Evolutionary conservation across 2,113 vertebrate species (phyloP).

Genomic region (Caranx ignobilis): DNA sequence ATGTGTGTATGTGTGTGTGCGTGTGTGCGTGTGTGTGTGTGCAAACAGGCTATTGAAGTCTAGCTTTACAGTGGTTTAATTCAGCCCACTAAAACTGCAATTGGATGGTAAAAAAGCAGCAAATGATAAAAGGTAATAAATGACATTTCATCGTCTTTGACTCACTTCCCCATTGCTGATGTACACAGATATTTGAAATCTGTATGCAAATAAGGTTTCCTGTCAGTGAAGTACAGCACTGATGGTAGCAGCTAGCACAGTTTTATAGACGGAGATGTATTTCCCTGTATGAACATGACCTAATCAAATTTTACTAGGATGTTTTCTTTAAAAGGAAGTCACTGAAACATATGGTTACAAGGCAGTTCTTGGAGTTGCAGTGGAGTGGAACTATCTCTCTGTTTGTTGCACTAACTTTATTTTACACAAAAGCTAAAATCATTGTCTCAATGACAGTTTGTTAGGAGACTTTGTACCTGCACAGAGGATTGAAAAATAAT

Average conservation of each 20-base stretch:
- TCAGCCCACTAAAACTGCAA: not conserved
- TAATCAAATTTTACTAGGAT: not conserved
- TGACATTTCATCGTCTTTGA: constrained; percentile 22
- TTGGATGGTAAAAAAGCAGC: not conserved
- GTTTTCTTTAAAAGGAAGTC: not conserved
- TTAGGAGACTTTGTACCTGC: no score
- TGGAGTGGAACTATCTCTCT: not conserved
- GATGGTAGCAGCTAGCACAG: not conserved
- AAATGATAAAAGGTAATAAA: constrained; percentile 27
- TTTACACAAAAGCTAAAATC: not conserved
- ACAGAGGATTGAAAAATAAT: not conserved
- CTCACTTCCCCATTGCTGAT: constrained; percentile 33
- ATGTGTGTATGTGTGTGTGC: no score
- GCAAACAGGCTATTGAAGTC: not conserved
- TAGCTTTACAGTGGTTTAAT: constrained; percentile 7
- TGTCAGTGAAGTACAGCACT: constrained; percentile 21
- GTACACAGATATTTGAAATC: constrained; percentile 24
- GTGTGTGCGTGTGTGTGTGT: no score
- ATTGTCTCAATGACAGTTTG: not conserved
- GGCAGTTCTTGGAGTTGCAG: not conserved
- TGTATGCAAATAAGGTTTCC: constrained; percentile 63
- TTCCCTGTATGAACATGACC: not conserved
- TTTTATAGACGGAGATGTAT: not conserved
- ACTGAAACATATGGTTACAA: not conserved
- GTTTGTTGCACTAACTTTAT: not conserved